Evolutionary conservation across 2,888 invertebrate species (phyloP).

Genomic region (Xestia rhomboidea): DNA sequence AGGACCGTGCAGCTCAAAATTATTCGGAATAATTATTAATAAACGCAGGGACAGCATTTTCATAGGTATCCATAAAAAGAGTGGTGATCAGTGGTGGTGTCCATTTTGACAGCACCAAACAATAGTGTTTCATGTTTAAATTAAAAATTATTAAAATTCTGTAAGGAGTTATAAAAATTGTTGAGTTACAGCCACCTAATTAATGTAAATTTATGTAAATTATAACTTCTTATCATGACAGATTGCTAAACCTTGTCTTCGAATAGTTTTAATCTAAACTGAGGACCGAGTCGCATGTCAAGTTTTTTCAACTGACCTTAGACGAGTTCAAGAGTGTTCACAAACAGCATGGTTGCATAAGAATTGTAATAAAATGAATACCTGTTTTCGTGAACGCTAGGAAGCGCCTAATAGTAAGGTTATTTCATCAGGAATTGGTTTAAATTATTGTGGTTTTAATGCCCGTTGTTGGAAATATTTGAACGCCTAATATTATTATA

Average conservation of each 20-base stretch:
- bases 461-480: no score
- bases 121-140: background rate
- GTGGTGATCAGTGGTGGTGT: background rate
- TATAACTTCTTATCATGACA: slow-evolving; percentile 9
- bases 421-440: no score
- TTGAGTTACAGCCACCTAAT: background rate
- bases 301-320: slow-evolving; percentile 24
- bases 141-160: background rate
- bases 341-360: slow-evolving; percentile 12
- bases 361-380: background rate
- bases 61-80: background rate
- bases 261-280: slow-evolving; percentile 15
- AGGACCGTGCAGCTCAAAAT: no score
- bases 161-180: background rate
- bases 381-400: background rate
- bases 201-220: slow-evolving; percentile 40
- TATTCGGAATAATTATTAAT: background rate
- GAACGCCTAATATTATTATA: no score
- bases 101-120: background rate
- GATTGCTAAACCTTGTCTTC: slow-evolving; percentile 38
- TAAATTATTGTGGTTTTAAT: no score
- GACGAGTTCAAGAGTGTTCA: slow-evolving; percentile 8
- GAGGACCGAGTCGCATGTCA: background rate
- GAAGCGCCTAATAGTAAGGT: no score
- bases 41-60: background rate